Evolutionary conservation across 2,113 vertebrate genomes (phyloP), one percentile per base, ranked within the genome.

Genomic region (Lutjanus erythropterus): DNA sequence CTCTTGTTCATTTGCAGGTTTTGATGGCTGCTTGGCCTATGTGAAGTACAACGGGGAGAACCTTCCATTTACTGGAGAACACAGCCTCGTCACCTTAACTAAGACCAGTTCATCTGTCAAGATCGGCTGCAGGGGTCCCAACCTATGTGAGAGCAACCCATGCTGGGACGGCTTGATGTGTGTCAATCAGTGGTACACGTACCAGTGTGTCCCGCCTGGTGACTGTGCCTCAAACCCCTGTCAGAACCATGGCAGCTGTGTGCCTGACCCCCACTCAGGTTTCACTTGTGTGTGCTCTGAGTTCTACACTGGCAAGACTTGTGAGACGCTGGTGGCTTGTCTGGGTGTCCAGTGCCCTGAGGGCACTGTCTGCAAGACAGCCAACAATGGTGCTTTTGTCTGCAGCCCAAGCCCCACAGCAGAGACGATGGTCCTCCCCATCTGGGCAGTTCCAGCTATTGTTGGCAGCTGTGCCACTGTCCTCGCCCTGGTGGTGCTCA

Each of bases 401-500:
- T 99, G 98, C 73, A 93, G 96, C 4, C 92, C 91, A 0, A 90
- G 90, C 1, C 89, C 92, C 0, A 92, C 86, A 1, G 87, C 91
- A 0, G 94, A 96, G 0, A 94, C 96, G 33, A 88, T 96, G 59
- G 95, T 96, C 4, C 91, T 99, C 61, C 98, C 98, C 0, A 96
- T 99, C 66, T 99, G 98, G 98, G 98, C 98, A 0, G 98, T 99
- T 71, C 98, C 98, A 0, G 97, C 98, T 19, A 98, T 99, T 0
- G 97, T 99, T 68, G 97, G 98, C 58, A 96, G 97, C 89, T 98
- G 98, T 0, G 98, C 98, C 1, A 97, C 97, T 0, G 88, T 96
- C 41, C 94, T 99, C 1, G 98, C 97, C 0, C 78, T 99, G 71
- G 93, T 99, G 75, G 98, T 99, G 7, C 95, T 99, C 68, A 94